Evolutionary conservation across 2,888 invertebrate genomes (phyloP), one percentile per base, ranked within the genome.

Genomic region (Orthosia gracilis): DNA sequence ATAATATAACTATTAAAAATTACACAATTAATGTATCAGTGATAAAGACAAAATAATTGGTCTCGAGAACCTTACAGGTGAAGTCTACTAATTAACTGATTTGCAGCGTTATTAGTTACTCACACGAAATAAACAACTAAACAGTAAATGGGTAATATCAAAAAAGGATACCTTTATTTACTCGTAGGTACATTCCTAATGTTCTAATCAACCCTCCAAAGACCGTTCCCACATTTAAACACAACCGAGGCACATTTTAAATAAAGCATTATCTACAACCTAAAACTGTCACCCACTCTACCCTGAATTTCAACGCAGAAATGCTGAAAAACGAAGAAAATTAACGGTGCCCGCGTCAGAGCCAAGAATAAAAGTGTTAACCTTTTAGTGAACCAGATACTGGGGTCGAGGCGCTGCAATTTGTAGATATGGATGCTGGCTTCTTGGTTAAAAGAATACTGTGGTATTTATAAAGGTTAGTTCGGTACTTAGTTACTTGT

Each of bases 301-400:
- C 21, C 59, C 47, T 61, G 58, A 59, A 71, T 66, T 73, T 73
- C 50, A 73, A 62, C 45, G 57, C 54, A 65, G 62, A 80, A 76
- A 71, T 63, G 26, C 73, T 78, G 59, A 78, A 75, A 73, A 57
- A 45, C 73, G 76, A 69, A 76, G 69, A 69, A 71, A 82, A 77
- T 79, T 63, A 80, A 62, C 70, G 26, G 61, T 57, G 18, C 70
- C 69, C 62, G 69, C 78, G 73, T 81, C 52, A 63, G 57, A 54
- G 67, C 65, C 23, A 70, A 77, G 76, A 86, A 85, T 85, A 87
- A 69, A 69, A 67, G 4, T 68, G 67, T 84, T 84, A 77, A 85
- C 87, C 82, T 85, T 85, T 85, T 63, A 64, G 64, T 50, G 66
- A 76, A n/a, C 64, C 62, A 63, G 71, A 21, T 23, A 21, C 26